phyloP scores from a whole-genome alignment of 2,113 vertebrate genomes.

The Lutjanus erythropterus region DNA sequence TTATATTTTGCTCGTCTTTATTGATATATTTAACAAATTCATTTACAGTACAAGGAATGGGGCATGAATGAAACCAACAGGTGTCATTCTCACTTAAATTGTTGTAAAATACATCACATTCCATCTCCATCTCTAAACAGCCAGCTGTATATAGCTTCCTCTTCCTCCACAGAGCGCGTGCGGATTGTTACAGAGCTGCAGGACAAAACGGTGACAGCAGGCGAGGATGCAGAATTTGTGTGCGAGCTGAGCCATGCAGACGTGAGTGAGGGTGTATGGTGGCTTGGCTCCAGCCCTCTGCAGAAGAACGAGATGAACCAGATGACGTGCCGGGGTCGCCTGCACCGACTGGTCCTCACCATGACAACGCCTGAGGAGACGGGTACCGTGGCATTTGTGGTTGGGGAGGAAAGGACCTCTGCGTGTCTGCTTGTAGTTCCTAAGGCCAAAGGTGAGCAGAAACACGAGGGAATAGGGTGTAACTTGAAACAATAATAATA shows the following conservation, averaged over 20 bases:
- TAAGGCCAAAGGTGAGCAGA: slow-evolving; percentile 85
- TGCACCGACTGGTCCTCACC: slow-evolving; percentile 93
- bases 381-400: slow-evolving; percentile 81
- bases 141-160: slow-evolving; percentile 48
- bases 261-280: slow-evolving; percentile 89
- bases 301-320: slow-evolving; percentile 93
- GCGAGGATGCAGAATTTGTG: slow-evolving; percentile 91
- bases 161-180: slow-evolving; percentile 81
- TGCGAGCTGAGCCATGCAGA: slow-evolving; percentile 90
- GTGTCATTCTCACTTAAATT: not conserved
- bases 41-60: not conserved
- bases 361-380: slow-evolving; percentile 94
- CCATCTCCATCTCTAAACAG: slow-evolving; percentile 40
- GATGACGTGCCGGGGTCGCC: slow-evolving; percentile 89
- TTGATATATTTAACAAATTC: not conserved
- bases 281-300: slow-evolving; percentile 88
- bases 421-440: slow-evolving; percentile 84
- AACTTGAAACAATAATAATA: too few species aligned
- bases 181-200: slow-evolving; percentile 88
- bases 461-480: slow-evolving; percentile 24
- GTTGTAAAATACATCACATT: slow-evolving; percentile 15
- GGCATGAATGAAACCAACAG: slow-evolving; percentile 4
- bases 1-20: not conserved
- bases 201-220: slow-evolving; percentile 88
- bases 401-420: slow-evolving; percentile 81